Evolutionary conservation across 2,888 invertebrate species (phyloP), one percentile per base, ranked within the genome.

Genomic region (Cheilosia scutellata): DNA sequence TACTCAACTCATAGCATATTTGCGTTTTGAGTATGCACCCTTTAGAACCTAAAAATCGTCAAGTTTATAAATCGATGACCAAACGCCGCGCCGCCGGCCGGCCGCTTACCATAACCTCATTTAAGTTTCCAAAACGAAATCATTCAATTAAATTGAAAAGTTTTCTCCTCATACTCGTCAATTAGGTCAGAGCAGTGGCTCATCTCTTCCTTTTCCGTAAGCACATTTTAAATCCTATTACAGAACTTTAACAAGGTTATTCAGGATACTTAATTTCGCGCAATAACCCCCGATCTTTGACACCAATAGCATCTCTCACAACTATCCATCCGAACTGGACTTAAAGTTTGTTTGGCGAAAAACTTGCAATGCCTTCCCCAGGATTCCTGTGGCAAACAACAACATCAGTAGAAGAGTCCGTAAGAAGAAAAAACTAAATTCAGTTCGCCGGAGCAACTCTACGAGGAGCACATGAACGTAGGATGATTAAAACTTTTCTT

Each of bases 271-370:
- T 66, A 82, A 82, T 82, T 82, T 77, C 71, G 76, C 65, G 77
- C 77, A 82, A 77, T 71, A 72, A 62, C 77, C 68, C 57, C 62
- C 72, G 83, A 83, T 74, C 83, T 83, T 83, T 83, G 83, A 83
- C 83, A 83, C 83, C 78, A 83, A 83, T 68, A 72, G 40, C 76
- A 58, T 47, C 51, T 40, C 51, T 51, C 40, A 60, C 9, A 40
- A 25, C 47, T 40, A 66, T 40, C 71, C 65, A 66, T 76, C 77
- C 58, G 44, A 71, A 65, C 6, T 20, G 63, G 75, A 65, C 65
- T 82, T 25, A 53, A 77, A 82, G 42, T 53, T 77, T 82, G 49
- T 51, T 75, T 51, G 25, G 31, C 6, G 29, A n/a, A 70, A 63
- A 62, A 63, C 16, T 63, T 55, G n/a, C 62, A 80, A 60, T 74